Evolutionary conservation across 2,113 vertebrate species (phyloP).

Genomic region (Danionella cerebrum): DNA sequence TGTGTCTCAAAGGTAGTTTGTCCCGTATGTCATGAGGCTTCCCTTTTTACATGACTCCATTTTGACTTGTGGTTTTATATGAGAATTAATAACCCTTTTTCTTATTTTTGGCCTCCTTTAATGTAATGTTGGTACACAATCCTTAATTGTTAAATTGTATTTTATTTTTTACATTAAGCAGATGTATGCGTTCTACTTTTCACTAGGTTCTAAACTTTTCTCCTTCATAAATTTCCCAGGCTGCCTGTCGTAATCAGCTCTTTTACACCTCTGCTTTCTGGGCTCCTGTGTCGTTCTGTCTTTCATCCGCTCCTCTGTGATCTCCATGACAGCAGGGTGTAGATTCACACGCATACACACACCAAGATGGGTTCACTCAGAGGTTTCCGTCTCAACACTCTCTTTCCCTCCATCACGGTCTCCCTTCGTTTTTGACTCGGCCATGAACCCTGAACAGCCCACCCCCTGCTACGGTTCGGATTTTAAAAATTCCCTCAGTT

Average conservation of each 20-base stretch:
- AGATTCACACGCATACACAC: constrained; percentile 46
- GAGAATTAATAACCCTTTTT: no score
- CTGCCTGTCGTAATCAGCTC: constrained; percentile 7
- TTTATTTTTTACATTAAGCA: not conserved
- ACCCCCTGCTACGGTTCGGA: constrained; percentile 13
- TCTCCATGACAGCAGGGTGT: constrained; percentile 30
- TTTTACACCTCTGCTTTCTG: constrained; percentile 19
- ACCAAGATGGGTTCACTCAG: constrained; percentile 23
- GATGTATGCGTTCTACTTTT: not conserved
- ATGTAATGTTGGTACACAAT: no score
- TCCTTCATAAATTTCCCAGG: not conserved
- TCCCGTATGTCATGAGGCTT: no score
- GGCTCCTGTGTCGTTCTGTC: not conserved
- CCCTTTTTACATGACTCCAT: no score
- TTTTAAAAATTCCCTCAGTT: not conserved
- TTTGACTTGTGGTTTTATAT: no score
- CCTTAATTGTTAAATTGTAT: no score
- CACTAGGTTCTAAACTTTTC: not conserved
- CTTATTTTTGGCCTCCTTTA: no score
- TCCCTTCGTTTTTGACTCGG: constrained; percentile 24
- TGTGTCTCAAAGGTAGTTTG: no score
- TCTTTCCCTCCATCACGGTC: not conserved
- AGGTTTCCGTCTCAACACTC: constrained; percentile 70
- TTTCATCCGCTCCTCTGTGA: constrained; percentile 18
- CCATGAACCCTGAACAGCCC: constrained; percentile 28